Conservation (phyloP, 2,113 vertebrate genomes). For the Loxodonta africana region DNA sequence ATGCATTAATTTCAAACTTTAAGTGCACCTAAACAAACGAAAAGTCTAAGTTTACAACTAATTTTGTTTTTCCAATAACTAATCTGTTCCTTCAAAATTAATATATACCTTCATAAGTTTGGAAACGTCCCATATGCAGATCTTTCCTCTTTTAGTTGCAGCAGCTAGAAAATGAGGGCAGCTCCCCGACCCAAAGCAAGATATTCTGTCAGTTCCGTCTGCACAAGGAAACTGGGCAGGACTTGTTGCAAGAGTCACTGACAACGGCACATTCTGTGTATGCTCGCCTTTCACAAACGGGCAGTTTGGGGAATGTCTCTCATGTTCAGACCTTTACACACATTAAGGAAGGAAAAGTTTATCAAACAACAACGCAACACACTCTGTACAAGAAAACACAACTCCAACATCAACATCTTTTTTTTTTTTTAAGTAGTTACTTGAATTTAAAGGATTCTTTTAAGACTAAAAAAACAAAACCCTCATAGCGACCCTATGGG, state of each 20-base stretch:
- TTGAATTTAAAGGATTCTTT: not conserved
- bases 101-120: constrained; percentile 98
- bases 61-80: constrained; percentile 23
- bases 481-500: no score
- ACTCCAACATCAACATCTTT: not conserved
- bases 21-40: constrained; percentile 94
- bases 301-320: constrained; percentile 99
- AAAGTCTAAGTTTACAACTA: constrained; percentile 62
- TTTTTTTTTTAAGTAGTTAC: not conserved
- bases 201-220: constrained; percentile 96
- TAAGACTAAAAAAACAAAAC: not conserved
- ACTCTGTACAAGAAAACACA: constrained; percentile 12
- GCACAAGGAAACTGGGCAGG: constrained; percentile 97
- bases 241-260: constrained; percentile 97
- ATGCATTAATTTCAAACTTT: constrained; percentile 99
- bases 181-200: constrained; percentile 98
- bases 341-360: constrained; percentile 69
- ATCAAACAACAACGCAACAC: constrained; percentile 2
- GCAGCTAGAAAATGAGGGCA: constrained; percentile 98
- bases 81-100: constrained; percentile 38
- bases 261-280: constrained; percentile 99
- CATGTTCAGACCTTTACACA: constrained; percentile 96
- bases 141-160: constrained; percentile 98
- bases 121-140: constrained; percentile 99
- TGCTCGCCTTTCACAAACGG: constrained; percentile 99